Conservation (phyloP, 1,140 invertebrate genomes). For the Conus ventricosus region DNA sequence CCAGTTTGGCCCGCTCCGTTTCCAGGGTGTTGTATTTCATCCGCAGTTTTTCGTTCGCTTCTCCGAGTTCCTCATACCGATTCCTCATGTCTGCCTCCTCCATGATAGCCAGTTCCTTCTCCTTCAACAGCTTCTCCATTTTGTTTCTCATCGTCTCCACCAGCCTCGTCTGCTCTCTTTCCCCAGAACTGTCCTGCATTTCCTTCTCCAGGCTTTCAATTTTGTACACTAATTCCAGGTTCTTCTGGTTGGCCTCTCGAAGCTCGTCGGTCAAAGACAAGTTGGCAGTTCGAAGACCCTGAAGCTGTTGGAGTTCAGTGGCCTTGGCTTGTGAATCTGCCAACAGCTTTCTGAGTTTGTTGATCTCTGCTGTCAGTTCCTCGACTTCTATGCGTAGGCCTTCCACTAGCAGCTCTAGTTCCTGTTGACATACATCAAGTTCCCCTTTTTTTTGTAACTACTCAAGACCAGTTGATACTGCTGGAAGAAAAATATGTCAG, state of each 20-base stretch:
- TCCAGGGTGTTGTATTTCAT: background rate
- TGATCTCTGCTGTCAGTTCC: slow-evolving; percentile 38
- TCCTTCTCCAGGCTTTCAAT: slow-evolving; percentile 52
- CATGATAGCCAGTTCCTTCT: slow-evolving; percentile 33
- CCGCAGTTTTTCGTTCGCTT: background rate
- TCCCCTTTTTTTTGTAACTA: background rate
- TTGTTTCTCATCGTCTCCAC: slow-evolving; percentile 45
- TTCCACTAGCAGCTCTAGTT: slow-evolving; percentile 23
- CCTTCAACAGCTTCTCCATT: slow-evolving; percentile 40
- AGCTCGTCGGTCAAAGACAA: slow-evolving; percentile 45
- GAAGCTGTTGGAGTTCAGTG: slow-evolving; percentile 24
- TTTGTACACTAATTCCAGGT: slow-evolving; percentile 51
- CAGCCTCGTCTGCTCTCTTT: slow-evolving; percentile 38
- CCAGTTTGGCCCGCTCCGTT: slow-evolving; percentile 16
- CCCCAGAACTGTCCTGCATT: slow-evolving; percentile 37
- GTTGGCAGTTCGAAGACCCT: slow-evolving; percentile 30
- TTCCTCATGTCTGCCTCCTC: slow-evolving; percentile 4
- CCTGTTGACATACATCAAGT: slow-evolving; percentile 11
- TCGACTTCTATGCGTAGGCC: slow-evolving; percentile 44
- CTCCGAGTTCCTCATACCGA: background rate
- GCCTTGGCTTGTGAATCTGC: background rate
- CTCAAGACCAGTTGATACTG: no score
- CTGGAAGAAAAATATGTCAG: no score
- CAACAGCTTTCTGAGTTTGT: slow-evolving; percentile 3
- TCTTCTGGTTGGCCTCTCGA: slow-evolving; percentile 53